These are phyloP conservation scores for Myzus persicae DNA, from an alignment of 1,140 invertebrate genomes.

Conservation along the genomic window DNA sequence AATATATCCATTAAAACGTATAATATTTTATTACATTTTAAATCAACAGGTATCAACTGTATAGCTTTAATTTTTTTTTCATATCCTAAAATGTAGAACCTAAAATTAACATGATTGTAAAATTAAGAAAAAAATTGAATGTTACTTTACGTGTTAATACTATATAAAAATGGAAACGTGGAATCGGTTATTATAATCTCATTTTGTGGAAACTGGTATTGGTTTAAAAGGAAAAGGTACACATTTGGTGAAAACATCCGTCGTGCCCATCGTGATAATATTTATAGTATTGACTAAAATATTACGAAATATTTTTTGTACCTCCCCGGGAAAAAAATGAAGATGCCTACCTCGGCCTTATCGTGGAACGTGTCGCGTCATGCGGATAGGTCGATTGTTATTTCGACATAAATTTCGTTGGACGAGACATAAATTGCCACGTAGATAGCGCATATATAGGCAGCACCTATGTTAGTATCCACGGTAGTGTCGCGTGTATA, in stretches of 20 bases:
- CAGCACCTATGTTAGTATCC: background rate
- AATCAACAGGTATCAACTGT: background rate
- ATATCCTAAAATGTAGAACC: background rate
- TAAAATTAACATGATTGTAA: background rate
- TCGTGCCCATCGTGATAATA: background rate
- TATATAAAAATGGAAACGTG: background rate
- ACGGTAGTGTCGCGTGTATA: background rate
- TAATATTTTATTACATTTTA: background rate
- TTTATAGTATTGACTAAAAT: background rate
- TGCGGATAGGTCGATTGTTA: background rate
- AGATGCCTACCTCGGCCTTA: background rate
- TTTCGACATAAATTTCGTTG: slow-evolving; percentile 10
- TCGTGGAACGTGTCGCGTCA: background rate
- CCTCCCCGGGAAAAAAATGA: background rate
- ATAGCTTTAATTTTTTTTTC: background rate
- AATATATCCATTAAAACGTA: background rate
- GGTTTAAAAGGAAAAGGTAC: background rate
- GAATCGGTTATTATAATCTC: background rate
- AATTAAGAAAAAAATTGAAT: background rate
- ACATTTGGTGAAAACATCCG: background rate
- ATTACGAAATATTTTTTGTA: background rate
- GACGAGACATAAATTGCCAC: background rate
- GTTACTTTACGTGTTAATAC: too few species aligned
- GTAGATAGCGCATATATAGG: background rate
- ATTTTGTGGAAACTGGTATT: background rate